Evolutionary conservation across 2,113 vertebrate species (phyloP).

Genomic region (western clawed frog (Xenopus tropicalis)): UCB_Xtro_10.0 CM004450.2:85371001-85371500

Average conservation of each 20-base stretch:
- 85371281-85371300: constrained; percentile 51
- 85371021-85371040: no score
- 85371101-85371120: constrained; percentile 4
- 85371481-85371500: neutral
- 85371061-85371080: no score
- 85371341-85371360: constrained; percentile 50
- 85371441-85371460: constrained; percentile 33
- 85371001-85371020: no score
- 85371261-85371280: constrained; percentile 51
- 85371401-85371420: constrained; percentile 53
- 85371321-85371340: constrained; percentile 50
- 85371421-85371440: constrained; percentile 33
- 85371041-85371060: no score
- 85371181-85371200: constrained; percentile 24
- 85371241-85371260: constrained; percentile 49
- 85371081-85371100: no score
- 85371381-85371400: constrained; percentile 53
- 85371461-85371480: constrained; percentile 12
- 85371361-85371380: constrained; percentile 51
- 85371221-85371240: constrained; percentile 40
- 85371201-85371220: constrained; percentile 8
- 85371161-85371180: constrained; percentile 43
- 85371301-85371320: constrained; percentile 54
- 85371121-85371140: constrained; percentile 19
- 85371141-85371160: constrained; percentile 29